These are phyloP conservation scores for Sylvietta virens DNA, from an alignment of 2,113 vertebrate genomes.

Conservation along the genomic window DNA sequence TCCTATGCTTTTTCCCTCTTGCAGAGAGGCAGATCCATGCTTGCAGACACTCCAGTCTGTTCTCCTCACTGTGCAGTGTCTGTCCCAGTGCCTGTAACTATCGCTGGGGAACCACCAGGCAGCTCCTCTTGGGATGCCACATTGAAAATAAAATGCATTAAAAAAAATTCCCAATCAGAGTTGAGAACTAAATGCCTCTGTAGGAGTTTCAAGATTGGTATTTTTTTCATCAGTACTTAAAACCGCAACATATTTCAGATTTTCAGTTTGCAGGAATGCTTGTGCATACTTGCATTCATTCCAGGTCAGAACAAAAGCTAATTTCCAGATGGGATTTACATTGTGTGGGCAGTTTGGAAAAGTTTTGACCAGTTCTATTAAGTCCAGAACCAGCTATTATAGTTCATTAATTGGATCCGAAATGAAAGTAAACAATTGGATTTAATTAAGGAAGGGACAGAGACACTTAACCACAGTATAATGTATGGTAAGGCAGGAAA, in stretches of 20 bases:
- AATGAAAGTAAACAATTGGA: constrained; percentile 5
- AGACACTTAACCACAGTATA: neutral
- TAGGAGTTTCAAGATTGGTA: neutral
- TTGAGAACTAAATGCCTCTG: neutral
- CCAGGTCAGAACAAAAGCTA: constrained; percentile 26
- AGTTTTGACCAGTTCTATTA: constrained; percentile 1
- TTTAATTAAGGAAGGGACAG: neutral
- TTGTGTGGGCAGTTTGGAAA: constrained; percentile 9
- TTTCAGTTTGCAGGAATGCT: constrained; percentile 38
- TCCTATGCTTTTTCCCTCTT: neutral
- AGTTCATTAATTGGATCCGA: neutral
- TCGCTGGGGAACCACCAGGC: neutral
- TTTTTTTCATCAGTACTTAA: neutral
- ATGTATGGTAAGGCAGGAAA: neutral
- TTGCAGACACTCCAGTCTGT: neutral
- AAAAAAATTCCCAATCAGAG: neutral
- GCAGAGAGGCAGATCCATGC: neutral
- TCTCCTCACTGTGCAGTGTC: neutral
- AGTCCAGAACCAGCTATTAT: neutral
- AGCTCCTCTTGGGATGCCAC: neutral
- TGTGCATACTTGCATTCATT: constrained; percentile 23
- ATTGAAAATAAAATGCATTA: neutral
- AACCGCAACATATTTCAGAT: neutral
- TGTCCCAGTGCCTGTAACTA: neutral
- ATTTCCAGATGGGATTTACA: constrained; percentile 34